Conservation (phyloP, 2,888 invertebrate genomes). For the Caenorhabditis plicata region DNA sequence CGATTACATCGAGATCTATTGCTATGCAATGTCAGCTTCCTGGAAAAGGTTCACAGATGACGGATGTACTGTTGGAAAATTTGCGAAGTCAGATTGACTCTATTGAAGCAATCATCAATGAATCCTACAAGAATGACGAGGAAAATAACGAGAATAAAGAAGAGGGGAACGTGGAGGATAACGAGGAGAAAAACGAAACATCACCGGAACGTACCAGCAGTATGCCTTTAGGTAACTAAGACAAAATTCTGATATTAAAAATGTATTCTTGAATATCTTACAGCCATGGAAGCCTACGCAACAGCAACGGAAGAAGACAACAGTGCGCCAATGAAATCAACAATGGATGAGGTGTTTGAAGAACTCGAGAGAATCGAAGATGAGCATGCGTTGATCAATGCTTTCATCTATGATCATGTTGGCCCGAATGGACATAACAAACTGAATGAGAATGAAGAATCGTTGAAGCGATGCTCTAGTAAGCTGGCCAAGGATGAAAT, state of each 20-base stretch:
- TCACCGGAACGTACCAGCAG: constrained; percentile 38
- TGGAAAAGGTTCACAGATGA: constrained; percentile 32
- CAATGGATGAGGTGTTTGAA: too few relatives aligned
- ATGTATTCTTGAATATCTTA: constrained; percentile 1
- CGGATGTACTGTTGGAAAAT: constrained; percentile 35
- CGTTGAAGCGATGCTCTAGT: too few relatives aligned
- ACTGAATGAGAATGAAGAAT: too few relatives aligned
- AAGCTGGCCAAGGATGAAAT: constrained; percentile 48
- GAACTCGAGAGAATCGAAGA: constrained; percentile 37
- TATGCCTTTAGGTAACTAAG: constrained; percentile 12
- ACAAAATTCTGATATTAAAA: neutral
- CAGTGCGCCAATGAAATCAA: too few relatives aligned
- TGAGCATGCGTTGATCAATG: too few relatives aligned
- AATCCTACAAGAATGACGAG: neutral
- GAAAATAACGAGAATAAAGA: constrained; percentile 28
- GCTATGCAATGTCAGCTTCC: constrained; percentile 49
- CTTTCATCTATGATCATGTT: too few relatives aligned
- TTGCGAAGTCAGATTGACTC: constrained; percentile 38
- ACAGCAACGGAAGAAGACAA: constrained; percentile 40
- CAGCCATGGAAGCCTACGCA: constrained; percentile 60
- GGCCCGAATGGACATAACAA: too few relatives aligned
- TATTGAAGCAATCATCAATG: constrained; percentile 29
- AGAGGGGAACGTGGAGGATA: neutral
- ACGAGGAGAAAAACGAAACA: constrained; percentile 11
- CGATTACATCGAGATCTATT: constrained; percentile 45